Evolutionary conservation across 2,797 vertebrate genomes (phyloP).

Genomic region (Gymnothorax reevesii): DNA sequence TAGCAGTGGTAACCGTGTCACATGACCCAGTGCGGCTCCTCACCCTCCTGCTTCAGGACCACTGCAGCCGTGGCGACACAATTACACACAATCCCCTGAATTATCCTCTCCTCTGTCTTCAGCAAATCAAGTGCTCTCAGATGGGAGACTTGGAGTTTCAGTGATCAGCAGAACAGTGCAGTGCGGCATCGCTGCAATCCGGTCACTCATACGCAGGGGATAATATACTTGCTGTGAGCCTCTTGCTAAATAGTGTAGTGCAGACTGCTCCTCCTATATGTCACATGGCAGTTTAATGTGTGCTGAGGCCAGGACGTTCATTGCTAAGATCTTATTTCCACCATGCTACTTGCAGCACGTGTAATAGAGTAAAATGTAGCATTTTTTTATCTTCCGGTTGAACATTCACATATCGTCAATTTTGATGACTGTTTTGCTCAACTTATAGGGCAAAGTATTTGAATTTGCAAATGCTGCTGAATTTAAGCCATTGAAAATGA

Average conservation of each 20-base stretch:
- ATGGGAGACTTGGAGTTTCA: not conserved
- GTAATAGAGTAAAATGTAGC: not conserved
- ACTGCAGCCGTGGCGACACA: not conserved
- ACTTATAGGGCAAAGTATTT: not conserved
- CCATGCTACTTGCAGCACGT: not conserved
- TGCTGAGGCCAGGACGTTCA: not conserved
- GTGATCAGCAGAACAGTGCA: not conserved
- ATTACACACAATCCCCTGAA: constrained; percentile 1
- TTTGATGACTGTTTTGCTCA: not conserved
- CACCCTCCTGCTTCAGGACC: not conserved
- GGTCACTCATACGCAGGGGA: not conserved
- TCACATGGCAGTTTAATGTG: not conserved
- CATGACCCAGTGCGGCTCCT: not conserved
- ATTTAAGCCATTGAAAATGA: not conserved
- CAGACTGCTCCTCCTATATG: not conserved
- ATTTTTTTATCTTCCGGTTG: not conserved
- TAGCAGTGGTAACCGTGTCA: not conserved
- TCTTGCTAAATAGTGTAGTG: not conserved
- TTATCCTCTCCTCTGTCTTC: not conserved
- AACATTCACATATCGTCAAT: not conserved
- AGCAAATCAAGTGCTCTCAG: not conserved
- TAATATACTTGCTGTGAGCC: not conserved
- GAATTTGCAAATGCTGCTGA: not conserved
- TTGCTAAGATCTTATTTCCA: not conserved
- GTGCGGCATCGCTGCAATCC: not conserved